Evolutionary conservation across 2,113 vertebrate species (phyloP), one percentile per base, ranked within the genome.

Genomic region (Epinephelus cyanopodus): DNA sequence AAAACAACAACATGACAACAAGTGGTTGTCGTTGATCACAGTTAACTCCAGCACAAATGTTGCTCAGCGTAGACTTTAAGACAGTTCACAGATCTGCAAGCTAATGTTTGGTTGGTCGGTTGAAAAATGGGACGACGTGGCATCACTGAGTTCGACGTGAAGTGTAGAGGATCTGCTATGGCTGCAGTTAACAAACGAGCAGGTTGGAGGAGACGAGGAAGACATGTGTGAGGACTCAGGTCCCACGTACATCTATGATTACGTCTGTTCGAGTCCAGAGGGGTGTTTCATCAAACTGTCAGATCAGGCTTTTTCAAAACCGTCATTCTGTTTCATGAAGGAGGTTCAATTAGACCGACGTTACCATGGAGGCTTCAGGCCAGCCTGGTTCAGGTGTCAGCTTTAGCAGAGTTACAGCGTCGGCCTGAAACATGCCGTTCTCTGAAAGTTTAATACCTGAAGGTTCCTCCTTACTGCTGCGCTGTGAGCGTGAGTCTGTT

Each of bases 41-140:
- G 91, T 89, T 29, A 81, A 89, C 87, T 92, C 81, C 90, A 91
- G 91, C 88, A 88, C 83, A 87, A 85, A 87, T 73, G 76, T 80
- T 74, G 86, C 90, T 89, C 87, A 80, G 81, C 84, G 53, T 71
- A 50, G 71, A 82, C 87, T 75, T 45, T 66, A 37, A 84, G 85
- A 89, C 87, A 18, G 79, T 61, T 85, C 61, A 89, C 79, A 69
- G 37, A 88, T 87, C 86, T 79, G 89, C 85, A 87, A 91, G 90
- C 87, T 56, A 45, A 64, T 45, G 88, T 81, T 79, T 79, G 67
- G 77, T 53, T 27, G 76, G 33, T 37, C 52, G 50, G 29, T 29
- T 29, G 29, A 29, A 52, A n/a, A 47, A 80, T 66, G 76, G 25
- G 74, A 74, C 57, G 3, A 77, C 66, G 18, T 52, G 90, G 54